Evolutionary conservation across 2,888 invertebrate species (phyloP), one percentile per base, ranked within the genome.

Genomic region (Congeria kusceri): DNA sequence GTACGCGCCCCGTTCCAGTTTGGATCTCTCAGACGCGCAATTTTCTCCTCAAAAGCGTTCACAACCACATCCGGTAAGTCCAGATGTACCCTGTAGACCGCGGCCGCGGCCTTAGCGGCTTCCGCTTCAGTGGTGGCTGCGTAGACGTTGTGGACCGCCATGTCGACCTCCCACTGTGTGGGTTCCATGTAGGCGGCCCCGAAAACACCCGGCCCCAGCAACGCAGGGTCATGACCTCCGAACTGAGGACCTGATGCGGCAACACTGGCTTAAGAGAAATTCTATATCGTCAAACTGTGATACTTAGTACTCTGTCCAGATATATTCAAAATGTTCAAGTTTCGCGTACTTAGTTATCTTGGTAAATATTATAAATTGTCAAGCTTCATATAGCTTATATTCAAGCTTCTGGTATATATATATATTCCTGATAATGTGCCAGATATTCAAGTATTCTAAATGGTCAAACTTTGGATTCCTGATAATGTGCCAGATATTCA

Each of bases 21-120:
- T 1, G 80, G 77, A 23, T 59, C 69, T 15, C 82, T 49, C 3
- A 82, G 46, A 5, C 62, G n/a, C 1, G 75, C 78, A 3, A 82
- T 64, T 64, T 78, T 78, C 13, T 72, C 76, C 66, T 82, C 76
- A 57, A 82, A 65, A 0, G 78, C 78, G 49, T 59, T 78, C 0
- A 73, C 69, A 0, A 82, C 82, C 0, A 62, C 71, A 65, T 82
- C 82, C 11, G 82, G 53, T 13, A 66, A 13, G 32, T 82, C 82
- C 28, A 82, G 25, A 7, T 62, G 67, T 20, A 76, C 46, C 25
- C 75, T 58, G 53, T 82, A 75, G 0, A 82, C 78, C 3, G 65
- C 69, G 3, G 82, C 78, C 3, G 82, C 82, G 0, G 82, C 82
- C 44, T 78, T 76, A 0, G 76, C 76, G 3, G 82, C 82, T 13